Conservation (phyloP, 2,113 vertebrate species). For the Odontesthes bonariensis region DNA sequence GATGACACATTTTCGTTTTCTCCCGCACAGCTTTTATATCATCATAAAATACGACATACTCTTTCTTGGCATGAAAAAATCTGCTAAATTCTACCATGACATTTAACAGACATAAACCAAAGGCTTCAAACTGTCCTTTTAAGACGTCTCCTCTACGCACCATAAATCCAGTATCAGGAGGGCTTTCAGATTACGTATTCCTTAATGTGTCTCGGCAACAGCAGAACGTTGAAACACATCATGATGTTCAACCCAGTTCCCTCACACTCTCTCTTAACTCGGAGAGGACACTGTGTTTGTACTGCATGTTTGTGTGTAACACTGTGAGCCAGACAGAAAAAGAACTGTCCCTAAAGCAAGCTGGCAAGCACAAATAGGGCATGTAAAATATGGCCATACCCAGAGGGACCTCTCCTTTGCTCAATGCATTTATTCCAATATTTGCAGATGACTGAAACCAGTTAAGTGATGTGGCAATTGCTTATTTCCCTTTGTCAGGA, state of each 20-base stretch:
- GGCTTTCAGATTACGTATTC: constrained; percentile 21
- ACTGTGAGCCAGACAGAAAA: constrained; percentile 39
- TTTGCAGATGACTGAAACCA: constrained; percentile 78
- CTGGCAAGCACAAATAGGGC: constrained; percentile 78
- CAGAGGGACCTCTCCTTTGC: constrained; percentile 57
- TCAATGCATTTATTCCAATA: constrained; percentile 76
- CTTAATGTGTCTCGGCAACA: constrained; percentile 45
- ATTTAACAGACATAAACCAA: constrained; percentile 5
- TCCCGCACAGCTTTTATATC: constrained; percentile 14
- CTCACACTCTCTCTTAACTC: constrained; percentile 22
- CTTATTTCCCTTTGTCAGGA: constrained; percentile 80
- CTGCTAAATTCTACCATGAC: constrained; percentile 14
- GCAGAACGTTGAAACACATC: constrained; percentile 25
- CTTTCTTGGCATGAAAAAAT: constrained; percentile 16
- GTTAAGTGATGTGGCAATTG: constrained; percentile 81
- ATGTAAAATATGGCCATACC: constrained; percentile 76
- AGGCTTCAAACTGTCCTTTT: constrained; percentile 20
- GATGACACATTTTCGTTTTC: neutral
- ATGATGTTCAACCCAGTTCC: constrained; percentile 35
- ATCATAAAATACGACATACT: neutral
- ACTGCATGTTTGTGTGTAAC: constrained; percentile 38
- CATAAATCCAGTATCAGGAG: constrained; percentile 15
- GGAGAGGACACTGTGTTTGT: constrained; percentile 1
- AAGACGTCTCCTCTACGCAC: neutral
- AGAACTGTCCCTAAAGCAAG: constrained; percentile 69